Conservation (phyloP, 1,140 invertebrate species). For the Andricus grossulariae region DNA sequence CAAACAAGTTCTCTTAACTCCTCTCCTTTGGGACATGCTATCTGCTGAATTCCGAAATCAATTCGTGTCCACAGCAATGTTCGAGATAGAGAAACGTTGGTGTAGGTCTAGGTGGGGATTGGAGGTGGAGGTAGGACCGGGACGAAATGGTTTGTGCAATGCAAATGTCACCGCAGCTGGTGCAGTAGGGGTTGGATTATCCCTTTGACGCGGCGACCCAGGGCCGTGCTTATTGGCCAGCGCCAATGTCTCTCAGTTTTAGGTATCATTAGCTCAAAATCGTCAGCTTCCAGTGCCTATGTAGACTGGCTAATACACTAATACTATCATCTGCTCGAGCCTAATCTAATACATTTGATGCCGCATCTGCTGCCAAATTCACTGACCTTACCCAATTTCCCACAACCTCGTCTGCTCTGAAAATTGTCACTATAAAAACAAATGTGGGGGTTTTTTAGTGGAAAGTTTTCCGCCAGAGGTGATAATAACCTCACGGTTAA, state of each 20-base stretch:
- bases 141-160: slow-evolving; percentile 48
- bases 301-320: slow-evolving; percentile 40
- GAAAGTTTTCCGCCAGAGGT: not conserved
- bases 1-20: not conserved
- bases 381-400: slow-evolving; percentile 16
- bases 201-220: slow-evolving; percentile 53
- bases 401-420: not conserved
- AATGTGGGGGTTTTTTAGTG: not conserved
- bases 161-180: slow-evolving; percentile 58
- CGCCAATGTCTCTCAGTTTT: slow-evolving; percentile 50
- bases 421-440: not conserved
- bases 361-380: slow-evolving; percentile 35
- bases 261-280: slow-evolving; percentile 53
- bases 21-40: slow-evolving; percentile 6
- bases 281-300: slow-evolving; percentile 46
- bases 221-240: slow-evolving; percentile 53
- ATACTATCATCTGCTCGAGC: slow-evolving; percentile 32
- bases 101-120: not conserved
- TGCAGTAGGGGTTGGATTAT: slow-evolving; percentile 54
- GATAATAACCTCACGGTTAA: slow-evolving; percentile 12
- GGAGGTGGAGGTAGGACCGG: slow-evolving; percentile 37
- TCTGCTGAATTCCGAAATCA: slow-evolving; percentile 45
- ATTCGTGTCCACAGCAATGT: slow-evolving; percentile 42
- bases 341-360: slow-evolving; percentile 43
- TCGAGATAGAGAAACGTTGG: slow-evolving; percentile 11